Evolutionary conservation across 1,140 invertebrate species (phyloP), one percentile per base, ranked within the genome.

Genomic region (Drosophila seguyi): DNA sequence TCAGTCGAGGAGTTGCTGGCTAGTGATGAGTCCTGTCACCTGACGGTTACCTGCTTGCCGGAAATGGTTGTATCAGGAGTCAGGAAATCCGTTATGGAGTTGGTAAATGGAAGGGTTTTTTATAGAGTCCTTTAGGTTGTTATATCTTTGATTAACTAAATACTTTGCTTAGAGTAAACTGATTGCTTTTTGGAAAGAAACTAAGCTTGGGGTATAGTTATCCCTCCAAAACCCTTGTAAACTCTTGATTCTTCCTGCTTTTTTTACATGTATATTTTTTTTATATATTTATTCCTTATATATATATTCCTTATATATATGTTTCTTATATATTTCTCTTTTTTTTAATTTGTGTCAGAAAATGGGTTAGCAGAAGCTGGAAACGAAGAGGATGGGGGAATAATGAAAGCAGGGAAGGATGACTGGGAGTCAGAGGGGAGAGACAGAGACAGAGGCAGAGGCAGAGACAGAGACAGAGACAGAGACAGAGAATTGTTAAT

Each of bases 291-390:
- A n/a, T n/a, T n/a, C n/a, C n/a, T n/a, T n/a, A n/a, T n/a, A n/a
- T n/a, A n/a, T n/a, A n/a, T n/a, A n/a, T n/a, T n/a, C n/a, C n/a
- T 13, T 72, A 52, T 71, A 75, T 18, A 31, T 18, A n/a, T 58
- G 71, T 75, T 66, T 45, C 36, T 13, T 72, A 52, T 71, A 75
- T 18, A 31, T 18, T 3, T 3, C 3, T 76, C 75, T 68, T 13
- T 29, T 84, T 83, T 84, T 79, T 79, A 79, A 84, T 84, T 84
- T 84, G 61, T 79, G 72, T 62, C 14, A 31, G 34, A n/a, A 38
- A n/a, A 29, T 13, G n/a, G 11, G 27, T 11, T 38, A 20, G 3
- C 3, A n/a, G 13, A n/a, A 4, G 20, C 18, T 3, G 11, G 20
- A 4, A 27, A 25, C 36, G 5, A 8, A 16, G 20, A 11, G 38